phyloP scores from a whole-genome alignment of 2,797 vertebrate genomes.

The Chiroxiphia lanceolata region DNA sequence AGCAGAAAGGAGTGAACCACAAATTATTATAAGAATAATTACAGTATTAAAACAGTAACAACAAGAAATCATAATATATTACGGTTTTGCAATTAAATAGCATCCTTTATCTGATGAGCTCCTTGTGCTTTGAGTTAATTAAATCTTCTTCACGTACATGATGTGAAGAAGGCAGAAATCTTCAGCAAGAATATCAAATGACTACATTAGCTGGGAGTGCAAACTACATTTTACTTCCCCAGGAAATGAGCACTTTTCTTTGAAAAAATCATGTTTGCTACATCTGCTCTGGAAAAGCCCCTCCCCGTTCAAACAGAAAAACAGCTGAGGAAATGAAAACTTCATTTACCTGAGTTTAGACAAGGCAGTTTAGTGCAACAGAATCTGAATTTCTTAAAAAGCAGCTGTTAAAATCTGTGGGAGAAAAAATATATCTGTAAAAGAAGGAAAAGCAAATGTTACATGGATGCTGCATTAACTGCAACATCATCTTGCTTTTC shows the following conservation, averaged over 20 bases:
- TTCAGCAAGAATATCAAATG: background rate
- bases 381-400: background rate
- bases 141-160: background rate
- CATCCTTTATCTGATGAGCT: background rate
- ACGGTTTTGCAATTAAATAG: background rate
- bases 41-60: background rate
- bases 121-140: constrained; percentile 1
- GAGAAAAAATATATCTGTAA: background rate
- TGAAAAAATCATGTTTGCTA: background rate
- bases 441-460: background rate
- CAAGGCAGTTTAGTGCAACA: background rate
- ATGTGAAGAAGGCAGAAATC: background rate
- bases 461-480: background rate
- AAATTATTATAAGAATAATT: background rate
- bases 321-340: background rate
- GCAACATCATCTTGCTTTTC: background rate
- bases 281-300: background rate
- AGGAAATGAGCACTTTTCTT: background rate
- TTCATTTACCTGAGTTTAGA: background rate
- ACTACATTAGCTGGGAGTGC: background rate
- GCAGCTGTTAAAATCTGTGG: background rate
- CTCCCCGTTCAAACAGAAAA: background rate
- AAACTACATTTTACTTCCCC: background rate
- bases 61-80: background rate
- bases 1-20: background rate